Conservation (phyloP, 2,113 vertebrate genomes). For the Peucedramus taeniatus region DNA sequence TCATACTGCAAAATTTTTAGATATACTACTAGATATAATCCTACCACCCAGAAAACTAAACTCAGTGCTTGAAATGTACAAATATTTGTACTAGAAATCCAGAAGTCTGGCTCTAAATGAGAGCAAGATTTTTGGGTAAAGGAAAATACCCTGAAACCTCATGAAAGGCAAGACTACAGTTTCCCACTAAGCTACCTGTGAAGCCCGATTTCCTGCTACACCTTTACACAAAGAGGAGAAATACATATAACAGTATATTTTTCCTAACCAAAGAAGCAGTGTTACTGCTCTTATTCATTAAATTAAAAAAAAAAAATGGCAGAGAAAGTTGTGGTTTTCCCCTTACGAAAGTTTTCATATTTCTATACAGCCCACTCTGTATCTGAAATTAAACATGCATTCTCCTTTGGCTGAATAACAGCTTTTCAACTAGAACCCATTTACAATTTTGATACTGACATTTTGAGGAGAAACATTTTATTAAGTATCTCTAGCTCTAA, state of each 20-base stretch:
- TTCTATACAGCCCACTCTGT: not conserved
- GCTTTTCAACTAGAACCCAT: not conserved
- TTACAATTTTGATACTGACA: not conserved
- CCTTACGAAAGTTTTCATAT: not conserved
- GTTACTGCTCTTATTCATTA: not conserved
- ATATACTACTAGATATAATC: not conserved
- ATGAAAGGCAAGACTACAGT: not conserved
- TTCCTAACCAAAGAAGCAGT: not conserved
- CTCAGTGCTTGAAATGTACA: not conserved
- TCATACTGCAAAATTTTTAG: not conserved
- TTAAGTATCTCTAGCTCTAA: not conserved
- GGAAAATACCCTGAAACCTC: not conserved
- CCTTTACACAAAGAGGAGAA: not conserved
- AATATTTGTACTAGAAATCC: not conserved
- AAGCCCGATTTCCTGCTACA: rapidly evolving
- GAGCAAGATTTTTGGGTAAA: not conserved
- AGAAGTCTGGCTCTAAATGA: not conserved
- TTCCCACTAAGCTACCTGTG: not conserved
- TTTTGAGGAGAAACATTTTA: not conserved
- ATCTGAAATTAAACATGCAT: not conserved
- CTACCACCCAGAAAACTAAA: not conserved
- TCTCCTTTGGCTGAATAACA: not conserved
- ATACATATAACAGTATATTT: not conserved
- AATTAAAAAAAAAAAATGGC: not conserved
- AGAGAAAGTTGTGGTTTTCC: not conserved